Base-by-base conservation (phyloP, 2,113 vertebrate species). In the Nicator chloris region DNA sequence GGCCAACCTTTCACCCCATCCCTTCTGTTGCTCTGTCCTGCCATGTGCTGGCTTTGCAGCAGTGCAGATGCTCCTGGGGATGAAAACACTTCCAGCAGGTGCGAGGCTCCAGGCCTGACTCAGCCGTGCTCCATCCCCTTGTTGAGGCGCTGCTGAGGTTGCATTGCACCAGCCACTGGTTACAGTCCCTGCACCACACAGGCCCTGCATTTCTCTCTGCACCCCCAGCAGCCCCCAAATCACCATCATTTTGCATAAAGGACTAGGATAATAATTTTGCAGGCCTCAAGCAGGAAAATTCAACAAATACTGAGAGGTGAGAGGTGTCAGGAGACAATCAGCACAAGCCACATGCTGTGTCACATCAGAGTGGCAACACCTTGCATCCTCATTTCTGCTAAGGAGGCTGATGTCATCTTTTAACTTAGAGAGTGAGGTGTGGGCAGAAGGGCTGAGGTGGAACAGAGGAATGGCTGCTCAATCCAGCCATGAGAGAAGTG, bases 91-190 rank as follows among this genome's bases (percentile, higher is more conserved):
- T 77, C 33, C 51, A 73, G 35, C 14, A 21, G 30, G 19, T 51
- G 35, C 0, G 0, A 73, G 54, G 60, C 31, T 61, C 26, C 79
- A 56, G 22, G 28, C 28, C 44, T 18, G 40, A 37, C 53, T 59
- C 5, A 1, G 35, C 31, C 30, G 22, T 0, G 1, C 40, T 51
- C 6, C 0, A 2, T 31, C 6, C 22, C n/a, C 27, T 53, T 35
- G 39, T 4, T 0, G 1, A 44, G 37, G 22, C 1, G 2, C 56
- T 51, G 37, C 68, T 6, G 1, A 2, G 4, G 39, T 22, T 14
- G 4, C 2, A 8, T 3, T n/a, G 24, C 26, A 22, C 7, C 22
- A 22, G 30, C 15, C 3, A 14, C 35, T 0, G 7, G 27, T 44
- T 35, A 33, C 0, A 10, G 47, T 42, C 37, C 68, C 64, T 59